Evolutionary conservation across 1,140 invertebrate species (phyloP), one percentile per base, ranked within the genome.

Genomic region (Drosophila truncata): DNA sequence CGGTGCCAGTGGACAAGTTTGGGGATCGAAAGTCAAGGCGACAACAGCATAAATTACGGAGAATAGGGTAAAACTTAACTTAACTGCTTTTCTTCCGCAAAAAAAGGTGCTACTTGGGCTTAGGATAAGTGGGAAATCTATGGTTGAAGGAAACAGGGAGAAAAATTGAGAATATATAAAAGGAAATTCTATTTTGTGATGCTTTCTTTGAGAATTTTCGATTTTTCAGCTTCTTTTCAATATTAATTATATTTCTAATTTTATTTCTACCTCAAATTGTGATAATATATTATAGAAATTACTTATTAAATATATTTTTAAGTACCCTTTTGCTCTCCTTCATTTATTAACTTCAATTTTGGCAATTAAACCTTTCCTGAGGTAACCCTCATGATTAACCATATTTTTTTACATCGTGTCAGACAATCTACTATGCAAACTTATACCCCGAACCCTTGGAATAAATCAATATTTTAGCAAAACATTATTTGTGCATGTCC

Each of bases 11-110:
- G 54, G 47, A 39, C 46, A 23, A 49, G 27, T 14, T 72, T 33
- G 55, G 66, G 67, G 67, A 47, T 74, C 69, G 31, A 61, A 61
- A 44, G 31, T 46, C 46, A 31, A 37, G 54, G 49, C 47, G 69
- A 60, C 20, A 52, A 52, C 25, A 47, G 71, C 70, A 76, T 75
- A 75, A 74, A 75, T 75, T 75, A 76, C 44, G 18, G n/a, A 23
- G 37, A n/a, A 57, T 16, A 4, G 41, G 37, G 25, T 16, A 29
- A 16, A 59, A 60, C 29, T 54, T 63, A 64, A 60, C 66, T 60
- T 35, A 54, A 49, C 46, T 33, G 39, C 13, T 14, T 42, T 57
- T 37, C 50, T 10, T 33, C 9, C 13, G 9, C 11, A 37, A 52
- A 16, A 16, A 27, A 14, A 31, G 70, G 57, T 47, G 58, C 35